Conservation (phyloP, 2,888 invertebrate species). For the Xylophagus ater region DNA sequence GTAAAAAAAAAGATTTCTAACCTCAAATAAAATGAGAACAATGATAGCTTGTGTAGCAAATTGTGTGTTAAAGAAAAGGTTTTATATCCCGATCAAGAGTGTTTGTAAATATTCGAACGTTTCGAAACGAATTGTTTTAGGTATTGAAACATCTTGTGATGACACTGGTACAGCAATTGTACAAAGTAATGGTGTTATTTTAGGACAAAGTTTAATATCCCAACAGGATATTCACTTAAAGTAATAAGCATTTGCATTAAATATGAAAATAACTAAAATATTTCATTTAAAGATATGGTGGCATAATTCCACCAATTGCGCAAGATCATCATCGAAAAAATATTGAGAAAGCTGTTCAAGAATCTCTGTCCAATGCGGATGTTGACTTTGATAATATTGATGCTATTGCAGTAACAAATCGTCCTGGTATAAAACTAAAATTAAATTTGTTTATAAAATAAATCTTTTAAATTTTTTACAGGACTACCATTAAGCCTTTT, state of each 20-base stretch:
- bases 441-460: neutral
- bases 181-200: slow-evolving; percentile 53
- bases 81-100: no score
- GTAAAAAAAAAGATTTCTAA: no score
- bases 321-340: slow-evolving; percentile 66
- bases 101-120: no score
- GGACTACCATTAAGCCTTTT: slow-evolving; percentile 66
- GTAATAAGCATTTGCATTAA: slow-evolving; percentile 36
- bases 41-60: no score
- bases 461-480: slow-evolving; percentile 28
- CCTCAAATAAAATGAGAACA: no score
- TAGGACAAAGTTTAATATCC: slow-evolving; percentile 72
- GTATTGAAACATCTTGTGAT: slow-evolving; percentile 97
- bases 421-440: slow-evolving; percentile 49
- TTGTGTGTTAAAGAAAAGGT: no score
- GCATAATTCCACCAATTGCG: slow-evolving; percentile 82
- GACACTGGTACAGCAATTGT: slow-evolving; percentile 91
- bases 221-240: slow-evolving; percentile 65
- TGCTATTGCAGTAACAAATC: slow-evolving; percentile 84
- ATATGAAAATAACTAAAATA: neutral
- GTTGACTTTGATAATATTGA: slow-evolving; percentile 55
- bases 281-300: slow-evolving; percentile 39
- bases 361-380: slow-evolving; percentile 51
- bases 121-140: slow-evolving; percentile 66
- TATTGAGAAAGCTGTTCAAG: slow-evolving; percentile 60